Evolutionary conservation across 2,797 vertebrate genomes (phyloP).

Genomic region (Phrynocephalus guinanensis): DNA sequence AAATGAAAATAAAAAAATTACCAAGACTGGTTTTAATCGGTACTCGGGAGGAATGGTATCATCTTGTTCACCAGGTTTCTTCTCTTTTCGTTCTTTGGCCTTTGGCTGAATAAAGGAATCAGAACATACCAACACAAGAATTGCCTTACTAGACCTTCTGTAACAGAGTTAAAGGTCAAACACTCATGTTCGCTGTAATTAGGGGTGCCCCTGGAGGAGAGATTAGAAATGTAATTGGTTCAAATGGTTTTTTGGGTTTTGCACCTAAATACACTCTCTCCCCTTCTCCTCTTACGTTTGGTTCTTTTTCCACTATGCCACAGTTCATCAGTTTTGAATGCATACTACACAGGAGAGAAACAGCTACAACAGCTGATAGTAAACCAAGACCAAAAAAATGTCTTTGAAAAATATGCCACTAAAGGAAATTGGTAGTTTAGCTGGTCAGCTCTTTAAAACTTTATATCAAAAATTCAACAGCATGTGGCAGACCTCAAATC

Average conservation of each 20-base stretch:
- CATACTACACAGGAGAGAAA: neutral
- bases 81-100: slow-evolving; percentile 72
- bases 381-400: neutral
- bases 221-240: neutral
- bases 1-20: slow-evolving; percentile 39
- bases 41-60: slow-evolving; percentile 76
- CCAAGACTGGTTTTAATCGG: slow-evolving; percentile 67
- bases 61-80: slow-evolving; percentile 75
- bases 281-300: neutral
- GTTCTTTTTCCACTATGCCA: neutral
- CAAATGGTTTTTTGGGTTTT: neutral
- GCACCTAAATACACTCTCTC: neutral
- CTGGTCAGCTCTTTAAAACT: no score
- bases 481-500: no score
- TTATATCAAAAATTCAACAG: no score
- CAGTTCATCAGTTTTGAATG: neutral
- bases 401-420: no score
- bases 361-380: neutral
- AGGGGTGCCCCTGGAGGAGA: neutral
- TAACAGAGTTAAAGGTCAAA: neutral
- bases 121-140: neutral
- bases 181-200: neutral
- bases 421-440: no score
- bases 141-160: neutral
- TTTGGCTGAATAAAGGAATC: slow-evolving; percentile 68